Base-by-base conservation (phyloP, 2,888 invertebrate species). In the Athalia rosae region DNA sequence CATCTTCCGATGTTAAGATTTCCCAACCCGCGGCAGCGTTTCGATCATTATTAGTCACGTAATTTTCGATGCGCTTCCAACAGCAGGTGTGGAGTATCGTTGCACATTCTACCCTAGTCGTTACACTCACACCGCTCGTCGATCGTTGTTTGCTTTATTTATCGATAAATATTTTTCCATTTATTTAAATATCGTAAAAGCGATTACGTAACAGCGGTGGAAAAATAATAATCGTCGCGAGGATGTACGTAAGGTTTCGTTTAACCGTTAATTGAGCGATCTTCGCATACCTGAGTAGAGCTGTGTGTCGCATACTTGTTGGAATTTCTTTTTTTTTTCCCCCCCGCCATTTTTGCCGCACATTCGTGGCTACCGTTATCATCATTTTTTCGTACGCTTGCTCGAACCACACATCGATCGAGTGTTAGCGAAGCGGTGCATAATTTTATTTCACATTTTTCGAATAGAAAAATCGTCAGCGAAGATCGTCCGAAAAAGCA, bases 261-360 rank as follows among this genome's bases (percentile, higher is more conserved):
- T 69, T 71, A 58, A 71, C 71, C 71, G 71, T 71, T 71, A 71
- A 71, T 71, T 71, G 71, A 45, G 9, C 28, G 15, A 58, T 71
- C 2, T 45, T 48, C 48, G 50, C 47, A 41, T 45, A 13, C 45
- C 0, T 63, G 45, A 4, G 45, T 45, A 63, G 7, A 67, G 48
- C 43, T 71, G 13, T 71, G 58, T 58, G 71, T 56, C 56, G 58
- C 13, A 28, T 28, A 28, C 28, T 28, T 28, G 28, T 28, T 45
- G 45, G 58, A n/a, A 58, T 71, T 43, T 56, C 48, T 6, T 13
- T 43, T 28, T 28, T 28, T 28, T n/a, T n/a, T n/a, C 28, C 2
- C 28, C 28, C 28, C 28, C 28, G 28, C 28, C 2, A 28, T 28
- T 28, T 28, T 47, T 13, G 13, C 47, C 50, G 15, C 48, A 43